Evolutionary conservation across 92 coral and sea anemone species (phyloP).

Genomic region (Heteractis magnifica): DNA sequence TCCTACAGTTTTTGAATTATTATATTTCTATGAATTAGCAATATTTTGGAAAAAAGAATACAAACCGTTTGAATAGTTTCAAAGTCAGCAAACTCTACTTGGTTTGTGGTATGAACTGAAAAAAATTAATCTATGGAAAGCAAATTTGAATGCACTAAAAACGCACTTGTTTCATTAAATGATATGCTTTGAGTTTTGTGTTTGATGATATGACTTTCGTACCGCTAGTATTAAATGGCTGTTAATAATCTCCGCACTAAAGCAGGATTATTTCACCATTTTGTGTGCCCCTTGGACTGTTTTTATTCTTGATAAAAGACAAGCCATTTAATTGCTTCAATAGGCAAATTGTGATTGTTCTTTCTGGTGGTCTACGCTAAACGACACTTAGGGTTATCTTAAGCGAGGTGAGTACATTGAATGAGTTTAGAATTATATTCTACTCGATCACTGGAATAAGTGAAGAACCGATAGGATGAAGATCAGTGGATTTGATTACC

Average conservation of each 20-base stretch:
- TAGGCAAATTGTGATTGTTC: neutral
- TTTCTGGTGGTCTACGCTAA: conserved; percentile 24
- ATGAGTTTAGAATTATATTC: conserved; percentile 13
- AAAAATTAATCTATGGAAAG: conserved; percentile 24
- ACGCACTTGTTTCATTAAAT: conserved; percentile 10
- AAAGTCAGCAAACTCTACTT: conserved; percentile 1
- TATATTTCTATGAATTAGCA: conserved; percentile 27
- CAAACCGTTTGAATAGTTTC: neutral
- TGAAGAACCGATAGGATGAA: neutral
- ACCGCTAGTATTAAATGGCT: neutral
- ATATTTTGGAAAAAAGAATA: conserved; percentile 35
- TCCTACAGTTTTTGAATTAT: neutral
- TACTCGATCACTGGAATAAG: neutral
- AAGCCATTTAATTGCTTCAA: conserved; percentile 6
- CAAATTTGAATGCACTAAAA: neutral
- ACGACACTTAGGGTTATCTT: neutral
- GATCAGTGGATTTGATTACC: conserved; percentile 3
- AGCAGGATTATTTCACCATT: conserved; percentile 5
- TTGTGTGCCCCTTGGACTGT: conserved; percentile 29
- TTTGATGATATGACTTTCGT: neutral
- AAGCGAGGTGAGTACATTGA: conserved; percentile 4
- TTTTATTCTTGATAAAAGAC: neutral
- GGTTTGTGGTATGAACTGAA: neutral
- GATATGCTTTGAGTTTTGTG: neutral
- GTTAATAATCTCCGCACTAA: conserved; percentile 14